phyloP scores from a whole-genome alignment of 2,888 invertebrate species.

The Desoria tigrina region DNA sequence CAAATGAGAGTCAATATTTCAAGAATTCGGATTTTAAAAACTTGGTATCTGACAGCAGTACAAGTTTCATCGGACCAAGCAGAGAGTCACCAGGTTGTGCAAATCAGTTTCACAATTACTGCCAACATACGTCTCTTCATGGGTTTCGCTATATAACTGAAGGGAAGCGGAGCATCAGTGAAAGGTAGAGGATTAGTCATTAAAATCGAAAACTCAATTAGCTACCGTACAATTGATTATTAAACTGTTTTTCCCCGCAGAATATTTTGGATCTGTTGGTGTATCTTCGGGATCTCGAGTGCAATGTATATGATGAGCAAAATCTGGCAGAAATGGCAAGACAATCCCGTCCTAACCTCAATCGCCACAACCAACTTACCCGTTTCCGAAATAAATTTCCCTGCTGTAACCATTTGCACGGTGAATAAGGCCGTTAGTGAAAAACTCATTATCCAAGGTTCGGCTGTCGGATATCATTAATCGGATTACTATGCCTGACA shows the following conservation, averaged over 20 bases:
- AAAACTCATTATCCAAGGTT: conserved; percentile 52
- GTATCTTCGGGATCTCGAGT: conserved; percentile 44
- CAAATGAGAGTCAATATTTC: background rate
- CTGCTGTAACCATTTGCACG: conserved; percentile 52
- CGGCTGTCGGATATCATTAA: background rate
- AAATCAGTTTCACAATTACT: conserved; percentile 42
- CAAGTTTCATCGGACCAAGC: too few relatives aligned
- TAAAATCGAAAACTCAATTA: background rate
- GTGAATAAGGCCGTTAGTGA: conserved; percentile 53
- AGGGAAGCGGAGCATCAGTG: conserved; percentile 40
- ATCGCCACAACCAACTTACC: conserved; percentile 46
- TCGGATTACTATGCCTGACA: too few relatives aligned
- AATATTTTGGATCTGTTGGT: conserved; percentile 51
- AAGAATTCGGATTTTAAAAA: background rate
- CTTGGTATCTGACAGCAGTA: background rate
- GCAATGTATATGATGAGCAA: conserved; percentile 53
- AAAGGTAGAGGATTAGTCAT: conserved; percentile 37
- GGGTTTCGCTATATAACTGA: conserved; percentile 51
- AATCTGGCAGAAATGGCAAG: conserved; percentile 50
- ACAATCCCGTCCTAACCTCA: conserved; percentile 18
- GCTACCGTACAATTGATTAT: background rate
- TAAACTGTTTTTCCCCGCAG: conserved; percentile 35
- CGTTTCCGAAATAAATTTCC: conserved; percentile 47
- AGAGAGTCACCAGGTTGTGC: background rate
- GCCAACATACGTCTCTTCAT: conserved; percentile 44